Base-by-base conservation (phyloP, 2,113 vertebrate species). In the Climacteris rufus region DNA sequence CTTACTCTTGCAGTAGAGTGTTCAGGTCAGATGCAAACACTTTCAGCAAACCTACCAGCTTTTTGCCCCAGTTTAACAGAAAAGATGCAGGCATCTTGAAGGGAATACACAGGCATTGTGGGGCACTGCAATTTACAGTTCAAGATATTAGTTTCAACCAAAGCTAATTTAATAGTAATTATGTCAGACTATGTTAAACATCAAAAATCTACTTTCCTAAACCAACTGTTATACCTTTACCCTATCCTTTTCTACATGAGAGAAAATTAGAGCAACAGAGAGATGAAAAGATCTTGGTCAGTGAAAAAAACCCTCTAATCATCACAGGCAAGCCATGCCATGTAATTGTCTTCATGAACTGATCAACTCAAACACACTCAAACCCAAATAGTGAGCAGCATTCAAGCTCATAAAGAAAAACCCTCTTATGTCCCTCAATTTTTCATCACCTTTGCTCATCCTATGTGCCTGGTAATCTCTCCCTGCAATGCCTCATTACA, bases 401-500 rank as follows among this genome's bases (percentile, higher is more conserved):
- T 59, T 80, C 28, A 68, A 64, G 13, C 5, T 33, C 18, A 22
- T 59, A 40, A 86, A 68, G 25, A 60, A 89, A 94, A 83, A 40
- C 3, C 2, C 42, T n/a, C 39, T 33, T 1, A 0, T 25, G 28
- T 5, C 15, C 9, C 23, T 71, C 35, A n/a, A 2, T 74, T 69
- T 64, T 80, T 22, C n/a, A 76, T 40, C 35, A 11, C 6, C 8
- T 72, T 57, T 6, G 0, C 20, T 40, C 3, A 8, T 50, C 23
- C 37, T 50, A 23, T 1, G 0, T 22, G 7, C 9, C 25, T 11
- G 6, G 8, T 65, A 61, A 28, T 49, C 13, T 80, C 27, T 11
- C 17, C 11, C 10, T 69, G 19, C 15, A 27, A 7, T 42, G 12
- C 4, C 25, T 54, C 0, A 0, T 44, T 57, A 37, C 6, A 5